Base-by-base conservation (phyloP, 2,888 invertebrate genomes). In the Aproaerema taeniolella region DNA sequence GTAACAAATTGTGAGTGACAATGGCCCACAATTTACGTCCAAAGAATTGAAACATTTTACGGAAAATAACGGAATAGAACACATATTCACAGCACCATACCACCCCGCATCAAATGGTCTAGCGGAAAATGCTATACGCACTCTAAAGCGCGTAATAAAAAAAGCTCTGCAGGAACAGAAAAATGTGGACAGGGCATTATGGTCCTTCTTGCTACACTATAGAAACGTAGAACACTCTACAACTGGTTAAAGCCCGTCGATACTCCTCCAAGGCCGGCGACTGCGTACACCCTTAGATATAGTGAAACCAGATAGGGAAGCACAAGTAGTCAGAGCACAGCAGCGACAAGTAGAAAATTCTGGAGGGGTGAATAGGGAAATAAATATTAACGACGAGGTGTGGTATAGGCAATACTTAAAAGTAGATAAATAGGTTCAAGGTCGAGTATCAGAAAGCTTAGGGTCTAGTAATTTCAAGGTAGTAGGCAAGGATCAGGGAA, bases 191-290 rank as follows among this genome's bases (percentile, higher is more conserved):
- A 13, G 13, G 5, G 38, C 42, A n/a, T 10, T 42, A 9, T 14
- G 17, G 20, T 31, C 24, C 11, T 42, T 31, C 16, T 26, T 42
- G 10, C 25, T 42, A 9, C 20, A 31, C 1, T 38, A 38, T 29
- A 33, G 38, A 2, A 38, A 42, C 20, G 31, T 28, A 2, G 42
- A 39, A 11, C 42, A 42, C 11, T 8, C 24, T 11, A 20, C 42
- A 2, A 42, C 42, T 2, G 42, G 42, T 2, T 15, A 11, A 3
- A 28, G 31, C 4, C 42, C 42, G 2, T 38, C 39, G 1, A 35
- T 20, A 5, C 13, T 31, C 2, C 15, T 39, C 6, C 32, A 34
- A 13, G 38, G 39, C 7, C 11, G 46, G 1, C 6, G 13, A 1
- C 25, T 46, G 9, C 40, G 41, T 7, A 20, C 38, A 1, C 24